phyloP scores from a whole-genome alignment of 2,888 invertebrate species.

The Piscicola geometra region DNA sequence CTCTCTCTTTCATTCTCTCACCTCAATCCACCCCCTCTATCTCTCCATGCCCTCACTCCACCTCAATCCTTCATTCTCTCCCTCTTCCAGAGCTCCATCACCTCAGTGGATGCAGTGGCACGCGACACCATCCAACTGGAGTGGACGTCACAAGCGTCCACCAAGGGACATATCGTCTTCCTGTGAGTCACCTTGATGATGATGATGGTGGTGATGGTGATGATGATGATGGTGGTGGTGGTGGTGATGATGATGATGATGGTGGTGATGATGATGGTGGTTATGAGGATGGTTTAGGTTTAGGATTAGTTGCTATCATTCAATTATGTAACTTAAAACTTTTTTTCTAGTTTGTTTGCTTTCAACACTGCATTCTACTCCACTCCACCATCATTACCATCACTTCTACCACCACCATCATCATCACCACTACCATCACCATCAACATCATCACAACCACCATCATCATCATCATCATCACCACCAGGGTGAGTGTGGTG shows the following conservation, averaged over 20 bases:
- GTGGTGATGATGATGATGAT: neutral
- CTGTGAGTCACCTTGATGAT: neutral
- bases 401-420: neutral
- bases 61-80: neutral
- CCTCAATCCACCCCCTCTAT: too few relatives aligned
- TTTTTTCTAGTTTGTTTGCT: neutral
- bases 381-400: too few relatives aligned
- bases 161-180: slow-evolving; percentile 26
- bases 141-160: slow-evolving; percentile 10
- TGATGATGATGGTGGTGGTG: neutral
- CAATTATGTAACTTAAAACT: neutral
- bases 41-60: neutral
- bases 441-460: too few relatives aligned
- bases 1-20: too few relatives aligned
- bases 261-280: neutral
- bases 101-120: neutral
- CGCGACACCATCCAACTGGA: neutral
- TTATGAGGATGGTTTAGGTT: too few relatives aligned
- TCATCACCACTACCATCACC: neutral
- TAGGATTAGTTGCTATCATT: neutral
- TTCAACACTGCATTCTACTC: neutral
- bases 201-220: neutral
- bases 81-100: neutral
- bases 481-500: slow-evolving; percentile 40
- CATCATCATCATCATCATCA: neutral